These are phyloP conservation scores for Drosophila silvestris DNA, from an alignment of 2,888 invertebrate species.

Conservation along the genomic window DNA sequence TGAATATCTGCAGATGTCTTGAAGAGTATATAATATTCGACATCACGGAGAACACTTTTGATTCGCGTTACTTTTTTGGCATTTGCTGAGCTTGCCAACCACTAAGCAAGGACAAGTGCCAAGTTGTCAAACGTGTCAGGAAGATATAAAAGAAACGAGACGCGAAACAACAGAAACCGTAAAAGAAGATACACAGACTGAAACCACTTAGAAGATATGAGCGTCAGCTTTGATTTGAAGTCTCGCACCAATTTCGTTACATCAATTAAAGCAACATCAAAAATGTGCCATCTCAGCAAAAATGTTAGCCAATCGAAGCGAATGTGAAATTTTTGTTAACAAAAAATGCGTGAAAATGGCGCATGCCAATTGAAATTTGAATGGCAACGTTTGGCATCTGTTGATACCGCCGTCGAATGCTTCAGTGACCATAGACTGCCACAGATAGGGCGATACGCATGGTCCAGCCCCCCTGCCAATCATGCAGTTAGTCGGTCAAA, in stretches of 20 bases:
- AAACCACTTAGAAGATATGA: constrained; percentile 35
- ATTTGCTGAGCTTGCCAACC: constrained; percentile 21
- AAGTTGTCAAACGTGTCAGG: constrained; percentile 51
- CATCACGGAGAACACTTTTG: background rate
- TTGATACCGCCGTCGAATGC: constrained; percentile 67
- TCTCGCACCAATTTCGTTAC: constrained; percentile 17
- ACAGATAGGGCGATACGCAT: constrained; percentile 21
- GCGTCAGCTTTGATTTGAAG: constrained; percentile 23
- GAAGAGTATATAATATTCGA: background rate
- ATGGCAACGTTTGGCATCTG: constrained; percentile 71
- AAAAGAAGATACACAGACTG: constrained; percentile 6
- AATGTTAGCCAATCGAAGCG: constrained; percentile 57
- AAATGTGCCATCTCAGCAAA: constrained; percentile 8
- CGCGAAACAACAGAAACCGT: constrained; percentile 20
- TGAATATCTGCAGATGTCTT: background rate
- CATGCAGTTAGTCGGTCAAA: constrained; percentile 68
- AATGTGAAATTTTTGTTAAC: constrained; percentile 69
- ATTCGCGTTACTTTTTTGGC: constrained; percentile 32
- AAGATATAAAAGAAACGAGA: constrained; percentile 7
- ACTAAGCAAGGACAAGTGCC: constrained; percentile 21
- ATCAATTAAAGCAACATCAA: constrained; percentile 33
- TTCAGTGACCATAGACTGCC: constrained; percentile 58
- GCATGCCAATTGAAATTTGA: constrained; percentile 64
- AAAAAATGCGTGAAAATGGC: constrained; percentile 68
- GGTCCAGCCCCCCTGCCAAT: constrained; percentile 39